Evolutionary conservation across 2,113 vertebrate species (phyloP), one percentile per base, ranked within the genome.

Genomic region (Oncorhynchus clarkii): DNA sequence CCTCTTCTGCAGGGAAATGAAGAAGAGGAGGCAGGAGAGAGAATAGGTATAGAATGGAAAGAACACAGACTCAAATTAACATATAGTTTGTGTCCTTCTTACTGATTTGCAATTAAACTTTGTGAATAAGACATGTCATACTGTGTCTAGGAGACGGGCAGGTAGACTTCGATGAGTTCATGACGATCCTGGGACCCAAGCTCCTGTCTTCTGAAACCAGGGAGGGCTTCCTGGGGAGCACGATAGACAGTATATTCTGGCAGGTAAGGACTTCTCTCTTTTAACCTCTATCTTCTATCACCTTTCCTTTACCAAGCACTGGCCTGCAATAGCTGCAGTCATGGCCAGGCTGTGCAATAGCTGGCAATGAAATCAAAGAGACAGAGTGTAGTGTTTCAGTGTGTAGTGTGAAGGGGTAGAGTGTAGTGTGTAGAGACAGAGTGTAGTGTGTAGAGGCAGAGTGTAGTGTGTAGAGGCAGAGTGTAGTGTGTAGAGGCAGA

Each of bases 241-340:
- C 96, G 76, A 98, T 99, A 91, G 97, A 99, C 82, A 98, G 95
- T 92, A 99, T 99, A 93, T 99, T 99, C 92, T 99, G 97, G 97
- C 97, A 99, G 96, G 97, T 98, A 88, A 91, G 85, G 64, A n/a
- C 73, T 24, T 12, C 26, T 45, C 54, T 0, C 39, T 45, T 45
- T 45, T 45, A 45, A 45, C 39, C 39, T 45, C 39, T 45, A 45
- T 45, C 39, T 45, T 45, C 39, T 45, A 45, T 11, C 9, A 45
- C 39, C 9, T 45, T 45, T 14, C 39, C 39, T 45, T 45, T 45
- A 45, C 39, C 39, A 45, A 45, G 39, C 9, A 45, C 9, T 45
- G 39, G 9, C 39, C 39, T 45, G 39, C 39, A 45, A 45, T 45
- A 7, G 22, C 34, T 66, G 27, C 3, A 67, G 20, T 45, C 9